Evolutionary conservation across 2,888 invertebrate species (phyloP), one percentile per base, ranked within the genome.

Genomic region (Phengaris arion): DNA sequence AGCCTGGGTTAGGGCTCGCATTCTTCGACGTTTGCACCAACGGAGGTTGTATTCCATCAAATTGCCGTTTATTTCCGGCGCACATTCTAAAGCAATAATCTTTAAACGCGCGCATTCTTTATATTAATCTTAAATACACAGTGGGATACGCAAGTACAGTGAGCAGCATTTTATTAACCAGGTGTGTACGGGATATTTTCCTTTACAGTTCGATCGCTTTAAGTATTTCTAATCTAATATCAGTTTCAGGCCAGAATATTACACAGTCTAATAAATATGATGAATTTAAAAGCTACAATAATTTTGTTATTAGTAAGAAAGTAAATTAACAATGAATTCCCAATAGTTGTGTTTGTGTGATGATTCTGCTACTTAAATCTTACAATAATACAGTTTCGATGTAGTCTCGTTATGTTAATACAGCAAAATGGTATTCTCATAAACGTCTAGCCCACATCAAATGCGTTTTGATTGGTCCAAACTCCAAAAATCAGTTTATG

Each of bases 61-160:
- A 81, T 82, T 81, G 79, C 79, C 80, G 80, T 81, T 82, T 81
- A 81, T 84, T 85, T 82, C 81, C 83, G 81, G 83, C 84, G 84
- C 81, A 83, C 81, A 83, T 84, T 85, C 82, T 83, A 81, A 77
- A 83, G 84, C 85, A 86, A 87, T 87, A 86, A 59, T 59, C 22
- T 83, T 83, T 81, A 79, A 82, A 80, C 78, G 80, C 82, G 80
- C 82, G 83, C 84, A 85, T 85, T 84, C 84, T 84, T 87, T 77
- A 76, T 78, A 76, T 77, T 76, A 59, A 76, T 46, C 74, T 77
- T 75, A 68, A 77, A 15, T 6, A 22, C 70, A 74, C 55, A 74
- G 74, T 54, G 74, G 74, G 73, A 74, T 51, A 76, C 51, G n/a
- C n/a, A 45, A 15, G 46, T 68, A 74, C 51, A n/a, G n/a, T 13